Conservation (phyloP, 2,797 vertebrate genomes). For the Calcarius lapponicus region DNA sequence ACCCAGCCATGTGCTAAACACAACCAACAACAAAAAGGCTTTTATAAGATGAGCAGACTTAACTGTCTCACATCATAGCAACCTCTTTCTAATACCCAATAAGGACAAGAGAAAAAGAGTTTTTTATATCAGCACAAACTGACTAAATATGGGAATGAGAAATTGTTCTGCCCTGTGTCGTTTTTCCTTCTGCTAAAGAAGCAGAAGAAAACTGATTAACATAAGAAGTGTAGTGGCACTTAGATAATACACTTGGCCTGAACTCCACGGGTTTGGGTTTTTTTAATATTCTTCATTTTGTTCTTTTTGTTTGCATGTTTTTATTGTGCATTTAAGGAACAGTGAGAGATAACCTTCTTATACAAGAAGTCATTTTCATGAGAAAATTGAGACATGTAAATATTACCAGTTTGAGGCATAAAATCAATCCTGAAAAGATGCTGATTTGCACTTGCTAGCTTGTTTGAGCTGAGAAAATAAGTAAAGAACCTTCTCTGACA, state of each 20-base stretch:
- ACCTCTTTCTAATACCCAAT: background rate
- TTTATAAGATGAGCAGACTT: background rate
- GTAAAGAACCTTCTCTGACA: background rate
- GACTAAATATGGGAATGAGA: background rate
- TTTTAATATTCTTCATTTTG: background rate
- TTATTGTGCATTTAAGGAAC: background rate
- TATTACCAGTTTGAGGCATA: background rate
- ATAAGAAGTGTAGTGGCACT: background rate
- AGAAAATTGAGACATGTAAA: background rate
- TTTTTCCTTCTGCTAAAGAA: background rate
- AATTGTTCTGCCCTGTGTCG: background rate
- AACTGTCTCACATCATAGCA: background rate
- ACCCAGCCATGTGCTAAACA: background rate
- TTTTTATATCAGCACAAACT: background rate
- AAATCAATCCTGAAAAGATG: background rate
- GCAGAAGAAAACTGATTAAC: background rate
- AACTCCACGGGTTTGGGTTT: background rate
- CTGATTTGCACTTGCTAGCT: background rate
- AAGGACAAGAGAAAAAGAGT: background rate
- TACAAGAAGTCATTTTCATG: background rate
- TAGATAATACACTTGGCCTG: background rate
- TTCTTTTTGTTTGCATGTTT: background rate
- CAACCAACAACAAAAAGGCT: background rate
- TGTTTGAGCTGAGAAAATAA: background rate
- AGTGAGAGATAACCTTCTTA: background rate